Evolutionary conservation across 2,797 vertebrate species (phyloP), one percentile per base, ranked within the genome.

Genomic region (Gorsachius magnificus): DNA sequence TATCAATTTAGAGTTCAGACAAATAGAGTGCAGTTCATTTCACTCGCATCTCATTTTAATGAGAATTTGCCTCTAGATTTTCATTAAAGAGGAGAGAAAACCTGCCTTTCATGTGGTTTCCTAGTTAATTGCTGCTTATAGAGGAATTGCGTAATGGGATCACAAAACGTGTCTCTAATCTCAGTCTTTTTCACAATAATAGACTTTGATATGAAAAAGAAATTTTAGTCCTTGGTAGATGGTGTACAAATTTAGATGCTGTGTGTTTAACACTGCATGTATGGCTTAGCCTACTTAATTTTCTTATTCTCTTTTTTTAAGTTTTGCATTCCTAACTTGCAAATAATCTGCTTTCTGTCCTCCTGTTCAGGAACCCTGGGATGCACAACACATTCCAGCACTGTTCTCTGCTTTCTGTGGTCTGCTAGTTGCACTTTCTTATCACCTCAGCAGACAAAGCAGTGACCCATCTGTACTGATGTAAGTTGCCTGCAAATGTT

Each of bases 361-460:
- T 83, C 93, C 90, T 53, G 58, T 96, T 56, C 96, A 99, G 99
- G 99, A 99, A 50, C 99, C 99, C 1, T 99, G 99, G 99, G 99
- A 99, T 87, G 98, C 99, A 48, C 99, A 99, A 96, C 99, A 99
- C 96, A 99, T 99, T 74, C 99, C 99, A 3, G 99, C 99, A 0
- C 97, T 99, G 89, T 99, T 99, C 86, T 99, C 99, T 64, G 98
- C 98, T 80, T 99, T 99, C 98, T 99, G 99, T 96, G 99, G 99
- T 65, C 98, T 99, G 93, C 91, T 99, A 92, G 99, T 99, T 45
- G 98, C 99, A 10, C 98, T 99, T 93, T 99, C 99, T 50, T 99
- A 99, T 95, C 99, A 99, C 93, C 99, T 99, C 93, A 99, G 99
- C 97, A 98, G 99, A 76, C 99, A 99, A 97, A 99, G 99, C 98